Conservation (phyloP, 2,888 invertebrate genomes). For the Euphydryas editha region DNA sequence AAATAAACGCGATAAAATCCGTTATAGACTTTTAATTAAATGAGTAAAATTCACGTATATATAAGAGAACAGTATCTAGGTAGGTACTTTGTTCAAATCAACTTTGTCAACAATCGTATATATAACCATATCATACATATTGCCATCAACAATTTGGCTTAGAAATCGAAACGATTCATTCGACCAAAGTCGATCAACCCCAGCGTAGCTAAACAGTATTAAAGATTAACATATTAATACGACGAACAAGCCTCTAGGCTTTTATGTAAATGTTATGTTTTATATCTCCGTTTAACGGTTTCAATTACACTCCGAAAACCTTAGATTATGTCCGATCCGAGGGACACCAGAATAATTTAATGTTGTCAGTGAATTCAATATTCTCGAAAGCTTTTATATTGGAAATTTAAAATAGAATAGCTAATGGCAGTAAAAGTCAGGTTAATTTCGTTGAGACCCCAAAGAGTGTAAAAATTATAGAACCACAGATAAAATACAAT, state of each 20-base stretch:
- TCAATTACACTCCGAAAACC: constrained; percentile 48
- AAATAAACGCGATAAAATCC: no score
- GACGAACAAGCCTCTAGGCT: constrained; percentile 30
- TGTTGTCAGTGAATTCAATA: constrained; percentile 14
- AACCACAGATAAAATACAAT: background rate
- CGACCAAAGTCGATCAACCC: constrained; percentile 14
- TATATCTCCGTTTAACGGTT: constrained; percentile 51
- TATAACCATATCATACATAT: no score
- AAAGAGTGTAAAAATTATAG: background rate
- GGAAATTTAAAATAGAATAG: background rate
- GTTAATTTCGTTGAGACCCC: background rate
- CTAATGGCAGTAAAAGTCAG: background rate
- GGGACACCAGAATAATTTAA: constrained; percentile 18
- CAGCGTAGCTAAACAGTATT: constrained; percentile 26
- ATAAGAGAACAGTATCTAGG: no score
- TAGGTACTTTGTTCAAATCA: no score
- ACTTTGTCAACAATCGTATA: no score
- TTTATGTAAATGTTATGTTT: constrained; percentile 53
- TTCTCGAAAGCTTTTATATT: constrained; percentile 13
- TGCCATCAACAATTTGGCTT: no score
- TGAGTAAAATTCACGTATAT: no score
- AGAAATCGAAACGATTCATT: constrained; percentile 19
- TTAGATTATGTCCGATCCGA: constrained; percentile 33
- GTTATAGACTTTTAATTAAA: no score
- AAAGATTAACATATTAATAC: constrained; percentile 51